phyloP scores from a whole-genome alignment of 2,888 invertebrate species.

The Drosophila bunnanda region DNA sequence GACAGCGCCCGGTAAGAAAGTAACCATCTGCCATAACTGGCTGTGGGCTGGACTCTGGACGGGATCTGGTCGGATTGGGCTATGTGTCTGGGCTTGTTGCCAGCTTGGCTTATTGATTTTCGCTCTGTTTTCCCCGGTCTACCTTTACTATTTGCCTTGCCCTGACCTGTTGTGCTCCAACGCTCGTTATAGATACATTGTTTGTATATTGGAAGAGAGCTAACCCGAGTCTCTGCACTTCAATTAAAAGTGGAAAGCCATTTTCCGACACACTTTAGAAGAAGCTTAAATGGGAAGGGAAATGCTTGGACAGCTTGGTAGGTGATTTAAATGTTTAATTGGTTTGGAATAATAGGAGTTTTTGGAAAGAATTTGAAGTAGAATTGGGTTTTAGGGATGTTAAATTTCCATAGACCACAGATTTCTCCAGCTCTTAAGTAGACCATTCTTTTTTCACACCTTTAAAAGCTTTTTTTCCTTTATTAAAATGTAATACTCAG shows the following conservation, averaged over 20 bases:
- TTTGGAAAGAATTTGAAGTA: neutral
- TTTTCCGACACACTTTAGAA: constrained; percentile 20
- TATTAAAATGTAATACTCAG: constrained; percentile 2
- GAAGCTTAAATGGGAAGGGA: neutral
- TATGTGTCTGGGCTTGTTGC: constrained; percentile 9
- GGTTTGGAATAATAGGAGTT: neutral
- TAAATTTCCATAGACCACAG: neutral
- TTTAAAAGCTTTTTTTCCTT: neutral
- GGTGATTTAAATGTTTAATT: neutral
- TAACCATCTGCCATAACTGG: constrained; percentile 7
- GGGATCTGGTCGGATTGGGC: neutral
- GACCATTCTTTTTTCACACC: too few relatives aligned
- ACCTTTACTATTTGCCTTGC: constrained; percentile 45
- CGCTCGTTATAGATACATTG: constrained; percentile 40
- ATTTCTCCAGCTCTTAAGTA: neutral
- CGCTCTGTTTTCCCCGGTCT: constrained; percentile 14
- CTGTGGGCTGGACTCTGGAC: neutral
- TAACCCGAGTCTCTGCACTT: constrained; percentile 27
- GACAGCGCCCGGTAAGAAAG: constrained; percentile 32
- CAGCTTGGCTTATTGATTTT: constrained; percentile 61
- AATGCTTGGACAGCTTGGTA: neutral
- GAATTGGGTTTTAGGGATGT: neutral
- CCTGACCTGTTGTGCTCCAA: constrained; percentile 36
- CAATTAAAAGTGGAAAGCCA: constrained; percentile 60
- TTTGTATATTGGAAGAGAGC: constrained; percentile 11